phyloP scores from a whole-genome alignment of 2,888 invertebrate species.

The Hoplodrina ambigua region DNA sequence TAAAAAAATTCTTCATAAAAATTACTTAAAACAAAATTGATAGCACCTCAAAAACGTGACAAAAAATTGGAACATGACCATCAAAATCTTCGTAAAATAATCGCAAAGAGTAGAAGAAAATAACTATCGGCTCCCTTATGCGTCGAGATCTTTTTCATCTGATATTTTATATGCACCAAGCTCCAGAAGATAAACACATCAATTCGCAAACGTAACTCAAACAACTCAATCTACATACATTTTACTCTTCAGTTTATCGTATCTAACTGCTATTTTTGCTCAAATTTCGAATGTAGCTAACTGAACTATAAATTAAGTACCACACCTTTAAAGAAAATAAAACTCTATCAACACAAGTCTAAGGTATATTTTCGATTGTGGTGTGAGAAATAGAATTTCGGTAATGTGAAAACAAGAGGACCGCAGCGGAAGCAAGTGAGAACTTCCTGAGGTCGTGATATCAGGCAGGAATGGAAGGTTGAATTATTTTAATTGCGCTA shows the following conservation, averaged over 20 bases:
- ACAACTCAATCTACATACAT: constrained; percentile 47
- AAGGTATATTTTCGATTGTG: constrained; percentile 22
- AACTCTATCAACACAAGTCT: background rate
- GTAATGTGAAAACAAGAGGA: constrained; percentile 70
- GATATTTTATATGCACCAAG: constrained; percentile 4
- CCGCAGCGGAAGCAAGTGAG: constrained; percentile 66
- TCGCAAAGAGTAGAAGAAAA: no score
- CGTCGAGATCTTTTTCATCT: no score
- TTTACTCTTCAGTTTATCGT: constrained; percentile 41
- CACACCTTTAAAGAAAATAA: background rate
- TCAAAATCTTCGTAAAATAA: no score
- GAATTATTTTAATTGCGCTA: constrained; percentile 68
- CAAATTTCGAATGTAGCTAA: constrained; percentile 56
- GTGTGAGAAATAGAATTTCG: constrained; percentile 54
- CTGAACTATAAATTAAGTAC: constrained; percentile 61
- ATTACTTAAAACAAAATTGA: no score
- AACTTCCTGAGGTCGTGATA: constrained; percentile 65
- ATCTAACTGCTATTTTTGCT: constrained; percentile 63
- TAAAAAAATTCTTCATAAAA: no score
- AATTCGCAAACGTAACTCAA: constrained; percentile 26
- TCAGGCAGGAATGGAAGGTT: constrained; percentile 60
- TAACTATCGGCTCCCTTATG: no score
- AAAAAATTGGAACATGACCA: no score
- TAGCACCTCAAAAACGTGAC: no score
- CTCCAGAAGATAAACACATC: constrained; percentile 18